Percentiles rank a stretch among this genome's conserved stretches.
phyloP scores from a whole-genome alignment of 2,888 invertebrate genomes.

The Sinopyrophorus schimmeli region DNA sequence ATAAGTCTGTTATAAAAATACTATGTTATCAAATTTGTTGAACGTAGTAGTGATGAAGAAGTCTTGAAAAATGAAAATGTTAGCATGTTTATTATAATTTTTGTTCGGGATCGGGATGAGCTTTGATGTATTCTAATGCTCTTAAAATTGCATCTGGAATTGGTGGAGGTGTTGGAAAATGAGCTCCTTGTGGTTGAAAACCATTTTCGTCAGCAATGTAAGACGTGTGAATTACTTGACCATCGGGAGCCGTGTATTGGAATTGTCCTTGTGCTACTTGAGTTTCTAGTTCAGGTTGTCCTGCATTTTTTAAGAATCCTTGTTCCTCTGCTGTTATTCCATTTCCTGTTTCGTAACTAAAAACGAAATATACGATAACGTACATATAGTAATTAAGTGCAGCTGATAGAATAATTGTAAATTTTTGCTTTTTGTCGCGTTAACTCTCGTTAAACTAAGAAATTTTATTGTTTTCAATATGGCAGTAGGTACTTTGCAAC shows the following conservation, averaged over 20 bases:
- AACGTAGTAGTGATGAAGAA: too few relatives aligned
- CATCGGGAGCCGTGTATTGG: constrained; percentile 64
- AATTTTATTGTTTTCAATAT: too few relatives aligned
- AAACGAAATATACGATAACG: constrained; percentile 6
- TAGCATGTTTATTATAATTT: too few relatives aligned
- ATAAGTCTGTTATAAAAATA: too few relatives aligned
- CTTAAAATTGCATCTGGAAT: constrained; percentile 70
- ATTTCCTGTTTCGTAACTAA: constrained; percentile 63
- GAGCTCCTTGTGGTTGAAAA: constrained; percentile 66
- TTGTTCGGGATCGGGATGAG: constrained; percentile 61
- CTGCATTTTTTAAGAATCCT: constrained; percentile 62
- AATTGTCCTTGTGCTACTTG: constrained; percentile 62
- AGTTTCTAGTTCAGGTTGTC: constrained; percentile 58
- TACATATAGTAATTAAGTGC: too few relatives aligned
- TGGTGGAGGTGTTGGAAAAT: constrained; percentile 68
- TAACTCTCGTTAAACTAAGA: too few relatives aligned
- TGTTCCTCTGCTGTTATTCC: constrained; percentile 62
- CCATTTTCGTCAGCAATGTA: constrained; percentile 74
- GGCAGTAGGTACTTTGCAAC: too few relatives aligned
- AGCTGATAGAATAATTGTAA: too few relatives aligned
- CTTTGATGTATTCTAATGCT: constrained; percentile 67
- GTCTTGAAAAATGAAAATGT: too few relatives aligned
- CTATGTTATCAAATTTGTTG: too few relatives aligned
- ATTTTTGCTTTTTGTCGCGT: too few relatives aligned
- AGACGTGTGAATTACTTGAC: constrained; percentile 56